A percentile compares a stretch with the other conserved stretches of the same genome.
phyloP scores from a whole-genome alignment of 2,888 invertebrate genomes.

The Clanis bilineata region DNA sequence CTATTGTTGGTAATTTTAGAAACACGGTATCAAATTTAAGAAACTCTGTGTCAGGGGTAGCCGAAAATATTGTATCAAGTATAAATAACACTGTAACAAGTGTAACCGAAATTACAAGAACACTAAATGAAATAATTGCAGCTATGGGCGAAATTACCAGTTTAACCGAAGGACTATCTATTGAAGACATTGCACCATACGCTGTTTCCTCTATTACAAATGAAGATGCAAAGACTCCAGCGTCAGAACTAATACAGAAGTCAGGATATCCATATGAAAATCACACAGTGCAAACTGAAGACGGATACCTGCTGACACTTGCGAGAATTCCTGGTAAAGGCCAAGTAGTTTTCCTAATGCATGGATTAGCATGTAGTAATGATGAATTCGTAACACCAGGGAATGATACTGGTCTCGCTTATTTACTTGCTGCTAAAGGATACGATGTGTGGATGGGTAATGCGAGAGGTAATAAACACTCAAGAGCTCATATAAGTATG shows the following conservation, averaged over 20 bases:
- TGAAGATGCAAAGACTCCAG: neutral
- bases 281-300: slow-evolving; percentile 83
- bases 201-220: neutral
- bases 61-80: neutral
- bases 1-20: neutral
- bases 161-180: neutral
- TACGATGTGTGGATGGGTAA: slow-evolving; percentile 89
- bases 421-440: slow-evolving; percentile 80
- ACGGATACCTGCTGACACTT: slow-evolving; percentile 87
- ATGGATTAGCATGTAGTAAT: slow-evolving; percentile 13
- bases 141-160: neutral
- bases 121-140: neutral
- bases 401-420: slow-evolving; percentile 51
- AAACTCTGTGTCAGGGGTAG: neutral
- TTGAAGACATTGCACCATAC: neutral
- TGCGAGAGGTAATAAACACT: slow-evolving; percentile 85
- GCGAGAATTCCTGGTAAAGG: slow-evolving; percentile 84
- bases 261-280: slow-evolving; percentile 20
- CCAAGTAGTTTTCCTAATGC: slow-evolving; percentile 14
- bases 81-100: neutral
- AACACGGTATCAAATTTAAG: neutral
- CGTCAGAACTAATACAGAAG: slow-evolving; percentile 17
- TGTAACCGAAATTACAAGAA: neutral
- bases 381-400: slow-evolving; percentile 18
- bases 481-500: slow-evolving; percentile 64